Evolutionary conservation across 2,888 invertebrate species (phyloP).

Genomic region (Chrysolina oricalcia): DNA sequence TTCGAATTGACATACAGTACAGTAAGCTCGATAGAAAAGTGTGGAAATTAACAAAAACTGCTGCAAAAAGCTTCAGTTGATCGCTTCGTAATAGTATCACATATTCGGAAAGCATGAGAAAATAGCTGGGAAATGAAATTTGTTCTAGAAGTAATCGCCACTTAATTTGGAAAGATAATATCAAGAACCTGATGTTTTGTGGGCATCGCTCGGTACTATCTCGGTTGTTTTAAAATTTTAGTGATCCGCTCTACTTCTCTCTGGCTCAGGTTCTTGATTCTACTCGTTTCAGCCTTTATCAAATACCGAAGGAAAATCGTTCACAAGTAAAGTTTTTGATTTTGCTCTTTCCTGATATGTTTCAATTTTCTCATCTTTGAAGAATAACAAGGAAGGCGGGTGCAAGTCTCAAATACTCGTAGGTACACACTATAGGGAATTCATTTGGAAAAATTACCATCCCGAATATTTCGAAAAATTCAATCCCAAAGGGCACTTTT

Average conservation of each 20-base stretch:
- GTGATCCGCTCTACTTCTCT: too few relatives aligned
- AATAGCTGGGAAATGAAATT: neutral
- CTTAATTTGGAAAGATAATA: neutral
- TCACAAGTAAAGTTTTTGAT: neutral
- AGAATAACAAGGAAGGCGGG: too few relatives aligned
- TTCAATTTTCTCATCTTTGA: neutral
- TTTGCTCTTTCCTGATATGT: neutral
- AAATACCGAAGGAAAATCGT: neutral
- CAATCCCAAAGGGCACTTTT: too few relatives aligned
- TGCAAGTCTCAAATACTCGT: too few relatives aligned
- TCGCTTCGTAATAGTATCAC: slow-evolving; percentile 51
- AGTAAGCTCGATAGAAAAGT: slow-evolving; percentile 69
- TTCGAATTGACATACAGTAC: slow-evolving; percentile 71
- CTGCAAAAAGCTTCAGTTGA: slow-evolving; percentile 53
- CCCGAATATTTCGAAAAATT: too few relatives aligned
- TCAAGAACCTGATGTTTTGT: neutral
- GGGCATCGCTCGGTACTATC: neutral
- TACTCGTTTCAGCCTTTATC: neutral
- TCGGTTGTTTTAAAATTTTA: too few relatives aligned
- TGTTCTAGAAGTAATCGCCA: neutral
- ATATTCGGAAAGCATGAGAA: slow-evolving; percentile 37
- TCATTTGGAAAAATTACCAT: too few relatives aligned
- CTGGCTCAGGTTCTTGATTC: too few relatives aligned
- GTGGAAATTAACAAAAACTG: slow-evolving; percentile 46
- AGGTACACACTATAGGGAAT: too few relatives aligned